Percentiles rank a stretch among this genome's conserved stretches.
Evolutionary conservation across 2,113 vertebrate species (phyloP).

Genomic region (Phalacrocorax carbo): DNA sequence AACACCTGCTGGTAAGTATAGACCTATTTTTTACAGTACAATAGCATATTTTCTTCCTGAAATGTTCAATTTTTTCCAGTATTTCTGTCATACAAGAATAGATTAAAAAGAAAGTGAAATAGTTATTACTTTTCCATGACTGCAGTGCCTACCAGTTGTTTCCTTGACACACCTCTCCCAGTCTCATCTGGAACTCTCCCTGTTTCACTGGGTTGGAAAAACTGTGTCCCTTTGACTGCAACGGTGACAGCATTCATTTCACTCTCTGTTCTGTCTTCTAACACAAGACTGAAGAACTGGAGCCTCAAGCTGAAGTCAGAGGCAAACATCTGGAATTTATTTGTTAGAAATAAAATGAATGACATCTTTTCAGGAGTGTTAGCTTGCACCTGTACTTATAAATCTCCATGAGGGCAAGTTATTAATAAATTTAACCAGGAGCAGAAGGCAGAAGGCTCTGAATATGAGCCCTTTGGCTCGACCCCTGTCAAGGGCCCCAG

Average conservation of each 20-base stretch:
- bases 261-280: background rate
- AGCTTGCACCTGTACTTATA: conserved; percentile 31
- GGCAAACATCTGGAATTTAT: conserved; percentile 48
- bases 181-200: background rate
- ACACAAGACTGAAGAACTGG: background rate
- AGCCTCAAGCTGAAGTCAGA: background rate
- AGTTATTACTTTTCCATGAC: background rate
- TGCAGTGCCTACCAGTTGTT: background rate
- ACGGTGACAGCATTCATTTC: background rate
- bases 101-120: too few species aligned
- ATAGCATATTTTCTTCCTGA: background rate
- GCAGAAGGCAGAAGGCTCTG: background rate
- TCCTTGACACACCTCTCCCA: background rate
- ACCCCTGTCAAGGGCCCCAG: background rate
- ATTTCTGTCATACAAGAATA: background rate
- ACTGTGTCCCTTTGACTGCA: background rate
- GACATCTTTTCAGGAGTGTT: background rate
- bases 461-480: background rate
- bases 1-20: background rate
- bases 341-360: conserved; percentile 26
- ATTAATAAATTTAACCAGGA: conserved; percentile 12
- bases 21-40: background rate
- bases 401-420: background rate
- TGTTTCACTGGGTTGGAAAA: background rate
- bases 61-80: background rate